Base-by-base conservation (phyloP, 2,888 invertebrate species). In the Halictus ligatus region DNA sequence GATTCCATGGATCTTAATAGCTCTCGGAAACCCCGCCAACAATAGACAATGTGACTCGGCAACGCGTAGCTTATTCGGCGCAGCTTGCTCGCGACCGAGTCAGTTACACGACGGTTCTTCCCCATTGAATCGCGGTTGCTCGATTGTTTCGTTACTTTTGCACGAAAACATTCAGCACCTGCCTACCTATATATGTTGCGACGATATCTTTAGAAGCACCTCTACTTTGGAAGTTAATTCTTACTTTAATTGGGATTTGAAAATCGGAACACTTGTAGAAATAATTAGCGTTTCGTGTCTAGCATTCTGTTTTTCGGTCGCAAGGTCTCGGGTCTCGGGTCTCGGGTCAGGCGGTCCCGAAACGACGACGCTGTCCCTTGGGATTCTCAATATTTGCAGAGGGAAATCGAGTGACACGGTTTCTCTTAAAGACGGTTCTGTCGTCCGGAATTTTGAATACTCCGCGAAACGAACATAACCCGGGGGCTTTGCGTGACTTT, bases 21-120 rank as follows among this genome's bases (percentile, higher is more conserved):
- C 75, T 78, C 74, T 13, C 78, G 71, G 89, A 85, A 74, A 86
- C 75, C 81, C 74, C 50, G 21, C 40, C 78, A 80, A 88, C 88
- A 88, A 89, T 88, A 64, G 82, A 85, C 89, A 89, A 89, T 87
- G 78, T 64, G 54, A 78, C 54, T 50, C 75, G 58, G 71, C 46
- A 74, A 74, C 84, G 80, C 29, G 80, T 15, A 74, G 85, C 82
- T 82, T 87, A 82, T 89, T 89, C 64, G 81, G 69, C 29, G 25
- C 58, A 54, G 25, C 58, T 69, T 67, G 48, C 35, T n/a, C 69
- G 1, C 29, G 58, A 12, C 71, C 73, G 67, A 84, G 80, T 69
- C 60, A 67, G 81, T 80, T 73, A 74, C 58, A 48, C 25, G 43
- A n/a, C 60, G 58, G 75, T 78, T 76, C 73, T 40, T 58, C 35